Evolutionary conservation across 2,888 invertebrate genomes (phyloP), one percentile per base, ranked within the genome.

Genomic region (Fabriciana adippe): DNA sequence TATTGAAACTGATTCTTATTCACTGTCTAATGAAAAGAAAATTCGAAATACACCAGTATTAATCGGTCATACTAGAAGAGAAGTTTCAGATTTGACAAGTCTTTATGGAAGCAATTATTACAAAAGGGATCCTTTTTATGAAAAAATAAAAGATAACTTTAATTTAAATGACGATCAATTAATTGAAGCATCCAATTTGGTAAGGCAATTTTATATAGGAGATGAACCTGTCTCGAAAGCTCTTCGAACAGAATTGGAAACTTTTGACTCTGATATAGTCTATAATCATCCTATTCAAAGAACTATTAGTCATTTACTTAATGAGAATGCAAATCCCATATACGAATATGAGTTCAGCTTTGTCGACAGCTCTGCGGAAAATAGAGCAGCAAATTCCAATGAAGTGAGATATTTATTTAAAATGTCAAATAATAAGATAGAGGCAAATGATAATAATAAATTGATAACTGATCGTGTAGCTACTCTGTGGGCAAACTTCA

Each of bases 151-250:
- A 65, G 83, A 84, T 47, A 84, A 86, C 72, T 91, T 88, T 66
- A 81, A 86, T 74, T 76, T 92, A 14, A 79, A 87, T 51, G 82
- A 84, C 1, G 75, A 80, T 21, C 78, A 82, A 55, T 74, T 86
- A 62, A 69, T 71, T 21, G 73, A 77, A 56, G 84, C 83, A 35
- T 82, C 87, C 3, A 79, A 77, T 21, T 77, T 80, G 55, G 78
- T 90, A 0, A 83, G 79, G 67, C 85, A 85, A 63, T 92, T 87
- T 72, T 92, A 92, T 53, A 85, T 91, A 6, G 92, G 92, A n/a
- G 91, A 91, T 66, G 80, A 81, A 54, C 63, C 80, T 13, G 70
- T 88, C 53, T 83, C 87, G 16, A 69, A 71, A 68, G 75, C 81
- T 18, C 75, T 87, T 3, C 72, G 74, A 15, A 73, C 77, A 1